Evolutionary conservation across 2,113 vertebrate genomes (phyloP), one percentile per base, ranked within the genome.

Genomic region (Epinephelus lanceolatus): DNA sequence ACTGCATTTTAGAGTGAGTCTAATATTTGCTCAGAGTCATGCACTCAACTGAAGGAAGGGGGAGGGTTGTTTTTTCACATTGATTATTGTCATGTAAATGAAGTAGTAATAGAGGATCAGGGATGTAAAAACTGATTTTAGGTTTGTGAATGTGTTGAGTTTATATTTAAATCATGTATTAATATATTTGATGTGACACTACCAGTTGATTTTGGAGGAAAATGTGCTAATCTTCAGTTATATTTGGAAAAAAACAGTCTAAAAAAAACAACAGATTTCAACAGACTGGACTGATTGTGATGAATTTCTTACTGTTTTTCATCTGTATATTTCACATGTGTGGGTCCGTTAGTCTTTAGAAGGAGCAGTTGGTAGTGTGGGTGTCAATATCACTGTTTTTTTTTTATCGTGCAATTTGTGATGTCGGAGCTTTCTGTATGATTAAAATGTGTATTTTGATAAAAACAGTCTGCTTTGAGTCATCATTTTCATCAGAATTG

Each of bases 401-500:
- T 81, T 81, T 87, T 78, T 83, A 65, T 72, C 76, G 70, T 92
- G 65, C 65, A 76, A 84, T 84, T 74, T 80, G 25, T 81, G 51
- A 88, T 49, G 42, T 85, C 55, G 12, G 13, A 76, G 25, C 70
- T 77, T 72, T 11, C 42, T 45, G 42, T 45, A 19, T 76, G 68
- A 92, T 88, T 91, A 89, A 94, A 93, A 84, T 80, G 40, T 84
- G 71, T 84, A 68, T 93, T 94, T 92, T 89, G 72, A 81, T 90
- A 88, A 86, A 59, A 87, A 59, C 21, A 17, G 2, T 53, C 15
- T 76, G 19, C 23, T 47, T n/a, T 61, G 76, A 49, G n/a, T 66
- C n/a, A 18, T 63, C 4, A 14, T 86, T 62, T 55, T 56, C 30
- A 6, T 18, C 2, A 2, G 21, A 12, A 30, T 11, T 60, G 14